Evolutionary conservation across 2,888 invertebrate genomes (phyloP).

Genomic region (Microplitis deprimator): DNA sequence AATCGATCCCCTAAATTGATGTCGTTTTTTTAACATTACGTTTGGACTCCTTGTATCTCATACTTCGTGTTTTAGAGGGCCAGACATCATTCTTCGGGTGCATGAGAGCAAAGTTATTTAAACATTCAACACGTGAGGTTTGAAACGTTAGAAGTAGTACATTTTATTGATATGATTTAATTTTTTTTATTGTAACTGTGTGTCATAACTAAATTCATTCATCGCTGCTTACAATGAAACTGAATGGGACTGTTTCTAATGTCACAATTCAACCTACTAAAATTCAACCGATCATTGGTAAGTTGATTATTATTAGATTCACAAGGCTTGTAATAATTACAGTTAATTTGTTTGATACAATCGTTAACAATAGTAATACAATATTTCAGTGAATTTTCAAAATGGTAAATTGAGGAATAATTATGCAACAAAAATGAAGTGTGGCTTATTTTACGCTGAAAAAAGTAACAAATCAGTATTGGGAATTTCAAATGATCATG

Average conservation of each 20-base stretch:
- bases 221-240: slow-evolving; percentile 51
- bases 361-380: background rate
- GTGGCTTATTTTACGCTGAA: slow-evolving; percentile 60
- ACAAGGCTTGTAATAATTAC: background rate
- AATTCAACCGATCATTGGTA: slow-evolving; percentile 66
- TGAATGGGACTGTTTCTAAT: slow-evolving; percentile 61
- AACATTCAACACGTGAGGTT: too few relatives aligned
- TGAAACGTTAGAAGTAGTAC: too few relatives aligned
- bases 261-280: slow-evolving; percentile 59
- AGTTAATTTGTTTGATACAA: background rate
- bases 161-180: too few relatives aligned
- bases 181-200: too few relatives aligned
- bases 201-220: too few relatives aligned
- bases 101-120: too few relatives aligned
- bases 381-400: slow-evolving; percentile 62
- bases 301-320: slow-evolving; percentile 18
- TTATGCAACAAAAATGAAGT: slow-evolving; percentile 60
- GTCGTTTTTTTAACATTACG: too few relatives aligned
- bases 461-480: slow-evolving; percentile 56
- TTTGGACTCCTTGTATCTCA: too few relatives aligned
- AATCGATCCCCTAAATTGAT: too few relatives aligned
- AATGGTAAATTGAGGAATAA: slow-evolving; percentile 65
- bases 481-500: slow-evolving; percentile 63
- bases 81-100: too few relatives aligned
- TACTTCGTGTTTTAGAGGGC: too few relatives aligned